Conservation (phyloP, 2,113 vertebrate species). For the Datnioides undecimradiatus region DNA sequence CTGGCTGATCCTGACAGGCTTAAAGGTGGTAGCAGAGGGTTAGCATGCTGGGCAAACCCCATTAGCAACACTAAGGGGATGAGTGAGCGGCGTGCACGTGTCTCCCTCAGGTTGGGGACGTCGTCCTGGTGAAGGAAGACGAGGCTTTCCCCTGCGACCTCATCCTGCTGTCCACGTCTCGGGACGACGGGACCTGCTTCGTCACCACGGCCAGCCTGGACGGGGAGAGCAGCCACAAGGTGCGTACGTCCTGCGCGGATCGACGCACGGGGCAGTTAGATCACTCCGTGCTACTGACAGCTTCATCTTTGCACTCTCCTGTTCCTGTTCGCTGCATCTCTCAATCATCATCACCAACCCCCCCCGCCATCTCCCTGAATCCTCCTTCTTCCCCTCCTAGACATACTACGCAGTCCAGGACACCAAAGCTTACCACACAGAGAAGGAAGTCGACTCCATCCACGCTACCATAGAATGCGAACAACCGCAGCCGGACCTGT, state of each 20-base stretch:
- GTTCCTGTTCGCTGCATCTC: too few relatives aligned
- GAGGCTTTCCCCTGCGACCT: slow-evolving; percentile 97
- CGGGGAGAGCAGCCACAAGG: slow-evolving; percentile 98
- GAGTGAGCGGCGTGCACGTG: background rate
- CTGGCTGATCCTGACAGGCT: background rate
- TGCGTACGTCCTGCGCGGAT: slow-evolving; percentile 28
- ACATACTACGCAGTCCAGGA: slow-evolving; percentile 96
- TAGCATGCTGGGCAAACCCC: slow-evolving; percentile 13
- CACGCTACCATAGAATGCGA: slow-evolving; percentile 97
- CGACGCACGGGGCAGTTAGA: background rate
- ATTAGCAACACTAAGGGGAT: slow-evolving; percentile 4
- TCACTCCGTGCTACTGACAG: background rate
- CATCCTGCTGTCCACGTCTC: slow-evolving; percentile 93
- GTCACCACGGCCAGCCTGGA: slow-evolving; percentile 97
- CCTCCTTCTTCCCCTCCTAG: slow-evolving; percentile 73
- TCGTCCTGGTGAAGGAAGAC: slow-evolving; percentile 94
- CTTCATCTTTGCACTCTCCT: background rate
- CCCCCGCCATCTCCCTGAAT: too few relatives aligned
- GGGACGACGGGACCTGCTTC: slow-evolving; percentile 93
- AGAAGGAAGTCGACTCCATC: slow-evolving; percentile 89
- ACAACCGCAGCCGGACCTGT: slow-evolving; percentile 97
- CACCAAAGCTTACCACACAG: slow-evolving; percentile 93
- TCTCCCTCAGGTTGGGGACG: slow-evolving; percentile 91
- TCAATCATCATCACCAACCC: too few relatives aligned
- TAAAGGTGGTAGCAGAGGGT: slow-evolving; percentile 25